Evolutionary conservation across 2,797 vertebrate genomes (phyloP), one percentile per base, ranked within the genome.

Genomic region (Takifugu ocellatus): DNA sequence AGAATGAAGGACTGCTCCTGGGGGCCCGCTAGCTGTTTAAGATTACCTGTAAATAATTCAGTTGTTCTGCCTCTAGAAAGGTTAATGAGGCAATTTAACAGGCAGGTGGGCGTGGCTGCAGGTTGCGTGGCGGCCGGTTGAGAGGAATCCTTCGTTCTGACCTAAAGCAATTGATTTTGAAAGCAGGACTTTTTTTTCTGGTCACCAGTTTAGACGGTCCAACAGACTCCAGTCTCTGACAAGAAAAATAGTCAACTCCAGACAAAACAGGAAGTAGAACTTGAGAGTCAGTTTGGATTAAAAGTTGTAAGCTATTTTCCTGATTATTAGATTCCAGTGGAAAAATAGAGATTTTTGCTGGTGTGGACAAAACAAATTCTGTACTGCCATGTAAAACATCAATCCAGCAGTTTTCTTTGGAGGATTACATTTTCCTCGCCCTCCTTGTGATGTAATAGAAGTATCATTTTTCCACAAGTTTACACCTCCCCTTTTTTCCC

Each of bases 61-160:
- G 58, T 66, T 51, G 63, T 46, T 70, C 66, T 11, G 48, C 50
- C 25, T 81, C 42, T 65, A 77, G 79, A 88, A 81, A 88, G 81
- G 86, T 86, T 83, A 86, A 82, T 79, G 74, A 82, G 66, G 59
- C 74, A 64, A 86, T 84, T 86, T 59, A 79, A 73, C 78, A 74
- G 60, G 60, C 24, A 16, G 46, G 47, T 2, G 43, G 48, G 31
- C 25, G 24, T 6, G 2, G 48, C 33, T 17, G 54, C 48, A 14
- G 53, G 42, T 17, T 27, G 51, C 36, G 26, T 2, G 10, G 57
- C 5, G 44, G 6, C 72, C 25, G 39, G 51, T n/a, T 26, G 66
- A 61, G 11, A 68, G 51, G 56, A 61, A 9, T 51, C 50, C 42
- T 49, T 59, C 4, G 48, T 70, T 17, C 36, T 0, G 6, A 72